phyloP scores from a whole-genome alignment of 2,113 vertebrate species.

The Tragulus kanchil region DNA sequence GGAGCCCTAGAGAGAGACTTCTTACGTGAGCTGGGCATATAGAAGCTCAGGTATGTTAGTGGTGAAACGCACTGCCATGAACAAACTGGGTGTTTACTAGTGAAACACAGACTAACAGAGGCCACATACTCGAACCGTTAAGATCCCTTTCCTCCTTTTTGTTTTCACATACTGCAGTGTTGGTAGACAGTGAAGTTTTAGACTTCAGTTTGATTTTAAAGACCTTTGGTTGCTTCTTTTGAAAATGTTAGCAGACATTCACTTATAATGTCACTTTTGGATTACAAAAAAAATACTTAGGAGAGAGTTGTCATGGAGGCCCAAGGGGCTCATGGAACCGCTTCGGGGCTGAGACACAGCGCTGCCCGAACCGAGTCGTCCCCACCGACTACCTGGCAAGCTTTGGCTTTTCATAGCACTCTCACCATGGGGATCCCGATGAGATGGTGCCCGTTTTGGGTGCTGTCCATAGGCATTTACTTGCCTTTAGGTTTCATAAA shows the following conservation, averaged over 20 bases:
- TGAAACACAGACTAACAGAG: constrained; percentile 11
- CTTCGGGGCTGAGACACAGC: too few species aligned
- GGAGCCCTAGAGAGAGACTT: background rate
- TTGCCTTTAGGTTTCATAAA: too few species aligned
- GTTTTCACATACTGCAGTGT: background rate
- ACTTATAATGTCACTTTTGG: background rate
- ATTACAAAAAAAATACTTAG: background rate
- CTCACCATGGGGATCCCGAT: too few species aligned
- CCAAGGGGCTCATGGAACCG: too few species aligned
- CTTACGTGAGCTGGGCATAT: background rate
- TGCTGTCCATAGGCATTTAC: too few species aligned
- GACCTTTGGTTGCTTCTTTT: constrained; percentile 6
- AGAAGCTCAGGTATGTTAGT: background rate
- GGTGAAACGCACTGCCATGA: background rate
- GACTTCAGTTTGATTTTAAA: constrained; percentile 7
- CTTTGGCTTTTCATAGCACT: too few species aligned
- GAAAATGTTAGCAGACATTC: constrained; percentile 29
- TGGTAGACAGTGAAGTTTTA: background rate
- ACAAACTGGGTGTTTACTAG: background rate
- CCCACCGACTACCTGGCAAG: too few species aligned
- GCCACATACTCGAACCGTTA: background rate
- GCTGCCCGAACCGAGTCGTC: too few species aligned
- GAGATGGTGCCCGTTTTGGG: too few species aligned
- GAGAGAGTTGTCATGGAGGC: too few species aligned
- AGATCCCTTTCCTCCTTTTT: background rate